Evolutionary conservation across 2,113 vertebrate species (phyloP).

Genomic region (Calidris pugnax): DNA sequence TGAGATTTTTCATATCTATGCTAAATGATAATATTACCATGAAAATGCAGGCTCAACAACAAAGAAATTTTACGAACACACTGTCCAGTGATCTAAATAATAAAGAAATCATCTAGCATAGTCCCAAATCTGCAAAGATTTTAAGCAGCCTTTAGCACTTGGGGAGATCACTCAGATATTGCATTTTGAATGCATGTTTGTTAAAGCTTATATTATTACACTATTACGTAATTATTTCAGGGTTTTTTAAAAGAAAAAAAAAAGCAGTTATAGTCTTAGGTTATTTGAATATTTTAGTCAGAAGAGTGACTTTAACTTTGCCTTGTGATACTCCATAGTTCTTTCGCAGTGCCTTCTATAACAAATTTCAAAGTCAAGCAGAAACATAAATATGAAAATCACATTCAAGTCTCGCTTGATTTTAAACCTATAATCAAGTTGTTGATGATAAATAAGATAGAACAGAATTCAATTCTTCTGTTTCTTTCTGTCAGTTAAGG

Average conservation of each 20-base stretch:
- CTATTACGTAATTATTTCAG: not conserved
- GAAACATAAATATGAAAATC: conserved; percentile 5
- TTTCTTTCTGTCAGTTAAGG: not conserved
- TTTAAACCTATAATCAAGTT: not conserved
- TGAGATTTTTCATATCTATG: not conserved
- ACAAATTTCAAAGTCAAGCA: not conserved
- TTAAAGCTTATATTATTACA: not conserved
- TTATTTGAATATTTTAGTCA: not conserved
- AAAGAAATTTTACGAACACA: not conserved
- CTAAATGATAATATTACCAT: not conserved
- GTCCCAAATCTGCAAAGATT: not conserved
- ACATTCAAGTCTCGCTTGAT: not conserved
- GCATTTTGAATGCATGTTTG: too few relatives aligned
- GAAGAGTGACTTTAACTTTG: not conserved
- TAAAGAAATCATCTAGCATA: not conserved
- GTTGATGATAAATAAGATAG: not conserved
- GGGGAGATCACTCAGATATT: too few relatives aligned
- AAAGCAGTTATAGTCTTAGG: not conserved
- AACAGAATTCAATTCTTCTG: not conserved
- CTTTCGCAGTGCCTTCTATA: not conserved
- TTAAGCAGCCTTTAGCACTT: not conserved
- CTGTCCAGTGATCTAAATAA: not conserved
- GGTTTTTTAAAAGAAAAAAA: not conserved
- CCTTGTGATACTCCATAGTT: not conserved
- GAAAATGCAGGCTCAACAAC: not conserved